Evolutionary conservation across 2,113 vertebrate species (phyloP), one percentile per base, ranked within the genome.

Genomic region (Ascaphus truei): DNA sequence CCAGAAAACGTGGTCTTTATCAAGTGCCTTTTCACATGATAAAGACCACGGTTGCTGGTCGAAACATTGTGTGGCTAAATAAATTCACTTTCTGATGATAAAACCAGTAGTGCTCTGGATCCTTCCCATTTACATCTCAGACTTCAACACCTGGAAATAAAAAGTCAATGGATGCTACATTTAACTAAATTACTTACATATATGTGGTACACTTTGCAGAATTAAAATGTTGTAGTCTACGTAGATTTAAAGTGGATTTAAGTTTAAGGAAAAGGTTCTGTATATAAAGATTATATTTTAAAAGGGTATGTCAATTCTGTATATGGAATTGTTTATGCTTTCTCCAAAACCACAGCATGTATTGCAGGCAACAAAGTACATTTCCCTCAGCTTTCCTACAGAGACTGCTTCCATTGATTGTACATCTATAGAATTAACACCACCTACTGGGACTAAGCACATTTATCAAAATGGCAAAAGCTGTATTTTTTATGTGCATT

Each of bases 401-500:
- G 45, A 37, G 62, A 51, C 45, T 36, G 31, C 31, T 33, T 64
- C 30, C 47, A 64, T 39, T 37, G 31, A 64, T 37, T 64, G 31
- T 25, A 52, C 62, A 52, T 51, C 15, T 52, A 37, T 25, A 37
- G 18, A 33, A 33, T 64, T 51, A 36, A 9, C 18, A 36, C 31
- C 33, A 37, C 30, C 30, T 36, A 64, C 30, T 52, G 31, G 45
- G 43, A n/a, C 7, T 31, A 27, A 43, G 25, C 15, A n/a, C 15
- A 62, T 47, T 31, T 31, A 62, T 47, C 41, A 62, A 48, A 61
- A 63, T 50, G 33, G 62, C 20, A 63, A 50, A 29, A 51, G 11
- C 7, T 22, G 18, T 22, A 23, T 23, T 3, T n/a, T 50, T 34
- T 34, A 62, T 34, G 16, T 33, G 26, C 4, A 45, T 11, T 7